Base-by-base conservation (phyloP, 2,113 vertebrate genomes). In the Galeopterus variegatus region DNA sequence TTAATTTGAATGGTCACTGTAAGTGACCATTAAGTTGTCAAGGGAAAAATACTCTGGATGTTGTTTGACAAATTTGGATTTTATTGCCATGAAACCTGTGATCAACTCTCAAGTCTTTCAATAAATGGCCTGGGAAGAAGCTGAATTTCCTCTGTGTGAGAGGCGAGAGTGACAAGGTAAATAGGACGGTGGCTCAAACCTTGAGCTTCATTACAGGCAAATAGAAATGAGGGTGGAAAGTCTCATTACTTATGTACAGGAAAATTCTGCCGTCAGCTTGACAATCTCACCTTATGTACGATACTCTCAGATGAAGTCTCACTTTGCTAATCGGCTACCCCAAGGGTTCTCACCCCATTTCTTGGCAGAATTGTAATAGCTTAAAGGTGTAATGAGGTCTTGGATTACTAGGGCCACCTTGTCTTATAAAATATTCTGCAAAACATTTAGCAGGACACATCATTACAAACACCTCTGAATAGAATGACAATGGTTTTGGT, bases 11-110 rank as follows among this genome's bases (percentile, higher is more conserved):
- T 93, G 90, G 90, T 79, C 54, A 54, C 79, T 65, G 6, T 41
- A 84, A 97, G 89, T 93, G 94, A 96, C 83, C 77, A 96, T 96
- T 96, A 95, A 95, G 87, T 97, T 95, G 95, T 97, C 48, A 97
- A 89, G 64, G 89, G 89, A 89, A 97, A 97, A 98, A 89, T 89
- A 97, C 89, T 87, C 93, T 84, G 96, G 92, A 81, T 85, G 80
- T 85, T 93, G 67, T 77, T 95, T 87, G 93, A 96, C 95, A 96
- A 95, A 97, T 97, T 97, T 98, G 97, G 95, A 92, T 97, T 97
- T 97, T 96, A 97, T 90, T 93, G 89, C 95, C 3, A 0, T 60
- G 89, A 95, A 97, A 86, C 96, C 95, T 92, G 88, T 90, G 95
- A 95, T 95, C 84, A 81, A 23, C 94, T 94, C 79, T 91, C 70